A percentile compares a stretch with the other conserved stretches of the same genome.
Evolutionary conservation across 2,113 vertebrate genomes (phyloP).

Genomic region (Casuarius casuarius): DNA sequence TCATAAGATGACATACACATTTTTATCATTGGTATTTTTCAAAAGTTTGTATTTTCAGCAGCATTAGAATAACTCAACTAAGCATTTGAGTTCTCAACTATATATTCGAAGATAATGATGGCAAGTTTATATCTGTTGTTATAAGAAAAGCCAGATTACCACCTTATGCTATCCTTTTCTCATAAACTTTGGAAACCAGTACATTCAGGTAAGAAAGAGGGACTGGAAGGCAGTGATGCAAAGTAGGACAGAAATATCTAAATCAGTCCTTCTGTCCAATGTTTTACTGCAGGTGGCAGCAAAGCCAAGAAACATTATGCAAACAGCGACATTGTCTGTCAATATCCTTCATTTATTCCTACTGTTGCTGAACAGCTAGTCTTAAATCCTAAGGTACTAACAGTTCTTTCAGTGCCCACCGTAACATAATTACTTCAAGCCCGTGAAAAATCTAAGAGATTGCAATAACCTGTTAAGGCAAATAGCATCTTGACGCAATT

Average conservation of each 20-base stretch:
- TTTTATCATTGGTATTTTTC: not conserved
- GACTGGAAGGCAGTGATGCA: not conserved
- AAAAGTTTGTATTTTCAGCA: not conserved
- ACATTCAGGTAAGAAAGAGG: not conserved
- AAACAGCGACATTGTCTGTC: not conserved
- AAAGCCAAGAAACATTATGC: conserved; percentile 37
- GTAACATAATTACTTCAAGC: not conserved
- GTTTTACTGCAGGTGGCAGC: conserved; percentile 63
- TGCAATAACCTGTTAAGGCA: not conserved
- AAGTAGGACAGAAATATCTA: not conserved
- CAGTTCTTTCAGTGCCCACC: not conserved
- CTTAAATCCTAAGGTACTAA: not conserved
- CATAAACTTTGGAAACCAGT: not conserved
- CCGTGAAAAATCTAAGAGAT: not conserved
- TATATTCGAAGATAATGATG: not conserved
- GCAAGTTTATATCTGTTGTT: not conserved
- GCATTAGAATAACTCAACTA: not conserved
- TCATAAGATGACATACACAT: fast-evolving
- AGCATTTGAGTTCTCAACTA: not conserved
- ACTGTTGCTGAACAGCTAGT: not conserved
- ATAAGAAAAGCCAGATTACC: fast-evolving
- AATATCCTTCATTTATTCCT: not conserved
- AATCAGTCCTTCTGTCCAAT: not conserved
- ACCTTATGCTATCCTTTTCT: not conserved
- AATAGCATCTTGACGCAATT: not conserved